Percentiles rank a stretch among this genome's conserved stretches.
phyloP scores from a whole-genome alignment of 2,888 invertebrate species.

The Nineta flava region DNA sequence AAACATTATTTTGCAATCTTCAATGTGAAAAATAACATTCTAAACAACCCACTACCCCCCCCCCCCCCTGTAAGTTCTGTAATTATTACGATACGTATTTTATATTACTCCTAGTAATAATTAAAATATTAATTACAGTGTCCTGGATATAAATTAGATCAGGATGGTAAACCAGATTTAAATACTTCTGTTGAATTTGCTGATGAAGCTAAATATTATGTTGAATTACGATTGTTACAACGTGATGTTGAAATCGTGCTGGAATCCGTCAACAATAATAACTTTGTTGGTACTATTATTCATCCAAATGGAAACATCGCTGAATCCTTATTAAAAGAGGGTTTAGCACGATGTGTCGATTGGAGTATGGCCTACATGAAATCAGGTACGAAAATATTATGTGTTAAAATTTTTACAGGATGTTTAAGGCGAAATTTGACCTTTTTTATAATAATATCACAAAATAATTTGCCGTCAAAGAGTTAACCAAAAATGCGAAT shows the following conservation, averaged over 20 bases:
- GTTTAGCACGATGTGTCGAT: constrained; percentile 87
- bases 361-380: constrained; percentile 78
- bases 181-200: constrained; percentile 50
- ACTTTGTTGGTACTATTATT: constrained; percentile 83
- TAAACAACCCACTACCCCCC: no score
- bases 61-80: neutral
- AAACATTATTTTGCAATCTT: no score
- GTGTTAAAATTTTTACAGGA: constrained; percentile 52
- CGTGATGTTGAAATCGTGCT: constrained; percentile 78
- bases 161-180: constrained; percentile 53
- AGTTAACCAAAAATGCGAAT: no score
- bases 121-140: constrained; percentile 35
- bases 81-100: neutral
- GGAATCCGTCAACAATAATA: constrained; percentile 84
- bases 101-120: no score
- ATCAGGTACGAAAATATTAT: constrained; percentile 34
- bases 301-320: constrained; percentile 92
- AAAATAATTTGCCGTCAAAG: no score
- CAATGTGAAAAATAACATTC: no score
- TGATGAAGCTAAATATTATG: constrained; percentile 88
- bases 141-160: constrained; percentile 64
- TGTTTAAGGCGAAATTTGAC: constrained; percentile 25
- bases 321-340: constrained; percentile 74
- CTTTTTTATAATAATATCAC: no score
- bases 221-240: constrained; percentile 82